Percentiles rank a stretch among this genome's conserved stretches.
Evolutionary conservation across 2,113 vertebrate genomes (phyloP).

Genomic region (Poeciliopsis occidentalis): DNA sequence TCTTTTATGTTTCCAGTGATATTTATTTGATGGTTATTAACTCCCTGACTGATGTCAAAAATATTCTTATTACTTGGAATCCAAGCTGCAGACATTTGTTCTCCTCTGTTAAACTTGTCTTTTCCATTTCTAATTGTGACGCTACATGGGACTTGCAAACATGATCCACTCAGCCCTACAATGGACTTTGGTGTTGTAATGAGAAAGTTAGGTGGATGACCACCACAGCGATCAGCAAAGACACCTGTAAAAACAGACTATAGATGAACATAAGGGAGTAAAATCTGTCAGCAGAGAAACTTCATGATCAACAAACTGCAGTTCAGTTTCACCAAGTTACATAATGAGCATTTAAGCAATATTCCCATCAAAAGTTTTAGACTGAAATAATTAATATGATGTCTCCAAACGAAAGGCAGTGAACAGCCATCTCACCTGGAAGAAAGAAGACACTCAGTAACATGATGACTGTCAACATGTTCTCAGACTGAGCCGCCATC

Average conservation of each 20-base stretch:
- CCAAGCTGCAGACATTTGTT: not conserved
- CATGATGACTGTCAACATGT: not conserved
- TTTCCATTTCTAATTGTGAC: accelerated
- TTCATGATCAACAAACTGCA: not conserved
- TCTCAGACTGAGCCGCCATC: too few species aligned
- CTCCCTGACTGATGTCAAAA: not conserved
- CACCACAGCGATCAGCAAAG: not conserved
- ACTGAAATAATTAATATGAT: not conserved
- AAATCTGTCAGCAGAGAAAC: not conserved
- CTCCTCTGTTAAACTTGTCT: not conserved
- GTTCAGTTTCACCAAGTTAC: not conserved
- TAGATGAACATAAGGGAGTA: not conserved
- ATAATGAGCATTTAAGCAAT: not conserved
- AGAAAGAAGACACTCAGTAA: not conserved
- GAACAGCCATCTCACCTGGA: not conserved
- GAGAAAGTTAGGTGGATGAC: accelerated
- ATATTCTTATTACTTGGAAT: accelerated
- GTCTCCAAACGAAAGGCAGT: not conserved
- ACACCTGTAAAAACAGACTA: not conserved
- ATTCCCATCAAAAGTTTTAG: not conserved
- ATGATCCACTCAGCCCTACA: not conserved
- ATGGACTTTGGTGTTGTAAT: not conserved
- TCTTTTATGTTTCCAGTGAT: not conserved
- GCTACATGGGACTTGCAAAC: not conserved
- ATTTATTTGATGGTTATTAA: not conserved